Evolutionary conservation across 2,797 vertebrate genomes (phyloP).

Genomic region (Notolabrus celidotus): DNA sequence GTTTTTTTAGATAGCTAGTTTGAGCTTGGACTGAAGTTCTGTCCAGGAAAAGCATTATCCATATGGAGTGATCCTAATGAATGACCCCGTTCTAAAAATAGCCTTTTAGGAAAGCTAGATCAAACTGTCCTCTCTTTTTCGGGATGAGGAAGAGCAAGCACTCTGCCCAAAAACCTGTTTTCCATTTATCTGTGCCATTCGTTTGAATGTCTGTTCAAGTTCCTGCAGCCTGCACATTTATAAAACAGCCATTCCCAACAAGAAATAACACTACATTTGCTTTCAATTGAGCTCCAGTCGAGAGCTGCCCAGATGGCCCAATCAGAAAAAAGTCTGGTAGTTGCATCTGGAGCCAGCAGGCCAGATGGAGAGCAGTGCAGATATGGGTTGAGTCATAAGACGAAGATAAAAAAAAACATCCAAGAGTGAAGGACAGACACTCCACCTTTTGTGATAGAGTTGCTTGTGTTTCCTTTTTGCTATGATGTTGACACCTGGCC

Average conservation of each 20-base stretch:
- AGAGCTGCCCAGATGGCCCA: constrained; percentile 78
- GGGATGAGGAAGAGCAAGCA: constrained; percentile 44
- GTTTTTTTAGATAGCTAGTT: constrained; percentile 22
- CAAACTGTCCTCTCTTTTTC: constrained; percentile 51
- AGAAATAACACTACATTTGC: constrained; percentile 75
- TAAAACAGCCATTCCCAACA: constrained; percentile 57
- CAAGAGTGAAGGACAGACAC: constrained; percentile 50
- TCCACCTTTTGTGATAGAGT: constrained; percentile 41
- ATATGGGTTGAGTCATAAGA: constrained; percentile 71
- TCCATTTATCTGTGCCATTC: constrained; percentile 69
- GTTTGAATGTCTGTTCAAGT: constrained; percentile 71
- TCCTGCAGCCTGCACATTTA: constrained; percentile 59
- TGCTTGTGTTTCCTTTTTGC: constrained; percentile 38
- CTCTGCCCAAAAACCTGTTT: constrained; percentile 57
- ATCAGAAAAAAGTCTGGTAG: constrained; percentile 76
- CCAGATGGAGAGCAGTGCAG: constrained; percentile 79
- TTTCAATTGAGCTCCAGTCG: constrained; percentile 72
- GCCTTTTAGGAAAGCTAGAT: constrained; percentile 33
- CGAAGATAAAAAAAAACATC: constrained; percentile 48
- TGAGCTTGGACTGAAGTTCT: constrained; percentile 5
- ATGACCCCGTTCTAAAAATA: constrained; percentile 68
- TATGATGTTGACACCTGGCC: constrained; percentile 25
- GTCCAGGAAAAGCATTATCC: constrained; percentile 28
- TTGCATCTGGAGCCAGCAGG: constrained; percentile 83
- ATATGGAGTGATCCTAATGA: constrained; percentile 50